Conservation (phyloP, 37 sponge, comb jelly and placozoan genomes). For the Hormiphora californensis region DNA sequence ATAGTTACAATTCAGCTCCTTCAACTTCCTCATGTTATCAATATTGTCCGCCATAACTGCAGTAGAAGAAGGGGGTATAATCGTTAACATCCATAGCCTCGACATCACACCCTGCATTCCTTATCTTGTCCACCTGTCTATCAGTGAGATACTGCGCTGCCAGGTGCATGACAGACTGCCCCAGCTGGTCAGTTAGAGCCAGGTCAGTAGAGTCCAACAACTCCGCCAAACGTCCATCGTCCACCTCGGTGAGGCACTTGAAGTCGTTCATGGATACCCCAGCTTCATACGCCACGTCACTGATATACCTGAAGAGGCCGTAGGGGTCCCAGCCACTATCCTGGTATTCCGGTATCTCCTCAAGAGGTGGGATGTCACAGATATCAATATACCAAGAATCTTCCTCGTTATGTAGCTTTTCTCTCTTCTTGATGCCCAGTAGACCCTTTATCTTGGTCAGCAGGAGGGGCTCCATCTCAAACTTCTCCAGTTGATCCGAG, state of each 20-base stretch:
- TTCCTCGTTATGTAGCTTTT: no score
- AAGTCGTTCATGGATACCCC: not conserved
- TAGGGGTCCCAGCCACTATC: no score
- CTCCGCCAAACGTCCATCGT: not conserved
- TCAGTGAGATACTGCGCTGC: conserved; percentile 8
- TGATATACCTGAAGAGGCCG: not conserved
- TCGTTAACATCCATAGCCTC: not conserved
- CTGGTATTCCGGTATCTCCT: no score
- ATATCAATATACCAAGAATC: no score
- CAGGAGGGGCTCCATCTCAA: no score
- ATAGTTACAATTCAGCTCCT: conserved; percentile 1
- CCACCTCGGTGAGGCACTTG: not conserved
- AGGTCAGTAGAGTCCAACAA: not conserved
- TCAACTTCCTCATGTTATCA: not conserved
- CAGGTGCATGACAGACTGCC: conserved; percentile 5
- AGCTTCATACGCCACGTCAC: not conserved
- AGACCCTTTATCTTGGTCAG: no score
- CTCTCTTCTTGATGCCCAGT: no score
- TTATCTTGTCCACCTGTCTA: not conserved
- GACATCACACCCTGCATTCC: not conserved
- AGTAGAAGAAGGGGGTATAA: not conserved
- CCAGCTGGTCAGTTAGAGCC: not conserved
- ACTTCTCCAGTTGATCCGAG: no score
- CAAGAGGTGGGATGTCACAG: conserved; percentile 15
- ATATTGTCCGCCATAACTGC: conserved; percentile 4